Percentiles rank a stretch among this genome's conserved stretches.
Conservation (phyloP, 1,140 invertebrate genomes). For the Cephus cinctus region DNA sequence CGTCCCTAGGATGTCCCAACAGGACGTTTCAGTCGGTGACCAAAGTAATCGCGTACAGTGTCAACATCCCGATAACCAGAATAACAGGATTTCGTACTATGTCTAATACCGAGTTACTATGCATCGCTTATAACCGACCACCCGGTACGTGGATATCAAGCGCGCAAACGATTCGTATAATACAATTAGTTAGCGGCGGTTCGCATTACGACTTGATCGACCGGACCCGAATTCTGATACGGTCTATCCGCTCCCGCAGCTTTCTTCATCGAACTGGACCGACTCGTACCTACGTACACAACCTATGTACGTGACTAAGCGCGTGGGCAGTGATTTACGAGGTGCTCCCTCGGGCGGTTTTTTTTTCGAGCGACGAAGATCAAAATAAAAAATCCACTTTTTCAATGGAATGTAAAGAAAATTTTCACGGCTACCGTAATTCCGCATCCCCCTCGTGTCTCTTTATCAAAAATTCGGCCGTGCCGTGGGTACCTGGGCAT, state of each 20-base stretch:
- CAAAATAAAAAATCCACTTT: slow-evolving; percentile 18
- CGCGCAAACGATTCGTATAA: background rate
- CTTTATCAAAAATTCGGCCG: background rate
- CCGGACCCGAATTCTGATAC: background rate
- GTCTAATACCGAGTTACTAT: slow-evolving; percentile 8
- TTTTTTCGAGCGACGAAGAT: slow-evolving; percentile 13
- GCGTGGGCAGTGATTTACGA: slow-evolving; percentile 37
- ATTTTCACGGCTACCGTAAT: too few species aligned
- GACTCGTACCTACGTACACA: too few species aligned
- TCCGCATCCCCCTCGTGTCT: background rate
- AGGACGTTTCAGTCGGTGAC: too few species aligned
- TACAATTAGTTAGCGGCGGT: slow-evolving; percentile 18
- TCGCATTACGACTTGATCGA: slow-evolving; percentile 19
- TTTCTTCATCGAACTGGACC: slow-evolving; percentile 10
- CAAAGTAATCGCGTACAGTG: too few species aligned
- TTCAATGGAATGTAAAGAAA: slow-evolving; percentile 36
- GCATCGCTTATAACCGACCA: background rate
- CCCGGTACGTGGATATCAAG: background rate
- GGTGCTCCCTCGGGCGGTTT: slow-evolving; percentile 21
- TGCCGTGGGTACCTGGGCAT: slow-evolving; percentile 6
- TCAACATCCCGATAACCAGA: too few species aligned
- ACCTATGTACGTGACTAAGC: too few species aligned
- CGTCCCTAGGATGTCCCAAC: too few species aligned
- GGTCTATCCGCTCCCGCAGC: background rate
- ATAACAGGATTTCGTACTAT: slow-evolving; percentile 14